Percentiles rank a stretch among this genome's conserved stretches.
phyloP scores from a whole-genome alignment of 2,797 vertebrate genomes.

The Cygnus olor region DNA sequence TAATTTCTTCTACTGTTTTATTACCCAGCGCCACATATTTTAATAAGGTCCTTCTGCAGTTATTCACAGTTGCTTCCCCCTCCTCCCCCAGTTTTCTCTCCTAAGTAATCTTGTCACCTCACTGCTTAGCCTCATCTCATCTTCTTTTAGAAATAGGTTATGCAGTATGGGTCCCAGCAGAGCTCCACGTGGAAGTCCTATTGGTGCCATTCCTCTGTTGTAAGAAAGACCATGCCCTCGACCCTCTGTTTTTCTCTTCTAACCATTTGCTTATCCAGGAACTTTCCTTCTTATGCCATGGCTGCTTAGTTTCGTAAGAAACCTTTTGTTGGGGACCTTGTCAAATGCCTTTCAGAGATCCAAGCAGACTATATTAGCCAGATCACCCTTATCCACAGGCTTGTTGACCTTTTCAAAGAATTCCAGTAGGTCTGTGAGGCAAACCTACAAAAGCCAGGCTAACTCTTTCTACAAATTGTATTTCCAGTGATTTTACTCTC shows the following conservation, averaged over 20 bases:
- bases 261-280: constrained; percentile 37
- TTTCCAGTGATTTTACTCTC: not conserved
- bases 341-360: constrained; percentile 10
- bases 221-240: constrained; percentile 1
- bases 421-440: not conserved
- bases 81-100: not conserved
- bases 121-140: not conserved
- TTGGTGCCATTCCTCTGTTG: not conserved
- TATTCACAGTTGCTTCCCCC: not conserved
- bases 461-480: not conserved
- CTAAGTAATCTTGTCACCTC: constrained; percentile 6
- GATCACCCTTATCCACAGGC: constrained; percentile 41
- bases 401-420: constrained; percentile 49
- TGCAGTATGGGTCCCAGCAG: not conserved
- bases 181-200: not conserved
- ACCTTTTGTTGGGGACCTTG: constrained; percentile 19
- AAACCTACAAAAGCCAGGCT: not conserved
- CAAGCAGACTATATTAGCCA: not conserved
- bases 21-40: not conserved
- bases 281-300: not conserved
- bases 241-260: constrained; percentile 17
- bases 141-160: not conserved
- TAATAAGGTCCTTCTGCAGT: not conserved
- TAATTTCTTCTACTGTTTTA: constrained; percentile 14
- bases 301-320: constrained; percentile 28